Evolutionary conservation across 2,888 invertebrate genomes (phyloP), one percentile per base, ranked within the genome.

Genomic region (Xestia c-nigrum): DNA sequence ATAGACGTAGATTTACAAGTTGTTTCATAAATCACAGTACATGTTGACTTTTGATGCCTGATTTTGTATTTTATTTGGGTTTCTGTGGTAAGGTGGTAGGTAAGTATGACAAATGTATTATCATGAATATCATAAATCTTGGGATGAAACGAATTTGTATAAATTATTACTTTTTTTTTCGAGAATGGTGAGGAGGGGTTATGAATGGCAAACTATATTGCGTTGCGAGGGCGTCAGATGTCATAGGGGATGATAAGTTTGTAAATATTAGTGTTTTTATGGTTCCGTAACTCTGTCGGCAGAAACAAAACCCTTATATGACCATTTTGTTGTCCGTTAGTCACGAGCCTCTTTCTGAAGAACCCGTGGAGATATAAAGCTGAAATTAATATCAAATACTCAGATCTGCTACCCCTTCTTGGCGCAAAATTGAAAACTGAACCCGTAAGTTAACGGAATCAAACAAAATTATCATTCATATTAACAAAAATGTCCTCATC

Each of bases 31-130:
- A 87, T 87, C 89, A 89, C 16, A 40, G 38, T 66, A 72, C 81
- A 80, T 57, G 78, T 85, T 74, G 89, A 81, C 81, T 83, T 76
- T 78, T 89, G 89, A 83, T 72, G 88, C 78, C 81, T 79, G 80
- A 87, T 85, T 83, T 88, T 88, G 80, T 88, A 88, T 87, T 88
- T 83, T 85, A 87, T 87, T 85, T 79, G 67, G 81, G 80, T 79
- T 70, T 69, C 70, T 75, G 71, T 76, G 68, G 76, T 69, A 78
- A 74, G 76, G 75, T 81, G 77, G 70, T 80, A 87, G 77, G 66
- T 80, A 87, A 85, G 80, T 78, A 75, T 87, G 89, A 87, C 80
- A 78, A 88, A 87, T 88, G 81, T 87, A 75, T 86, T 81, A 81
- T 78, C 76, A 79, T 55, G 64, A 75, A 72, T 72, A 71, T 74